Base-by-base conservation (phyloP, 2,888 invertebrate genomes). In the Drosophila paramelanica region DNA sequence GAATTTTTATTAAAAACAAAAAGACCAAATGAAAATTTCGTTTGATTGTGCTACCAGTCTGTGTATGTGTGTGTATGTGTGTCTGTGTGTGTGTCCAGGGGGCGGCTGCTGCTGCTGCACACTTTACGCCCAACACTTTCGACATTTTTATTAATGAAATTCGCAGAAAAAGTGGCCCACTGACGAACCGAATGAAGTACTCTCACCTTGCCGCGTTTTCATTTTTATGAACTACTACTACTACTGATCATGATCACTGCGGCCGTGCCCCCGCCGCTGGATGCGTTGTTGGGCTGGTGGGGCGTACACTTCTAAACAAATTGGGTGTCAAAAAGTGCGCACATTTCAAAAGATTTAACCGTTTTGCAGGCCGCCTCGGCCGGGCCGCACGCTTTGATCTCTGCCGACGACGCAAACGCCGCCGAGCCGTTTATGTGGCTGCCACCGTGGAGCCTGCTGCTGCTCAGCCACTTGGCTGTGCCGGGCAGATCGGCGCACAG, bases 311-410 rank as follows among this genome's bases (percentile, higher is more conserved):
- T 87, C 88, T 89, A 84, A 89, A 87, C 90, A 89, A 89, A 90
- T 89, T 89, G 90, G 88, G 89, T 89, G 88, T 88, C 88, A 89
- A 89, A 89, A 89, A 90, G 87, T 88, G 84, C 84, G 86, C 82
- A 86, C 83, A 84, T 87, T 86, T 89, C 84, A 89, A 89, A 89
- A 89, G 89, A 89, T 77, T 89, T 85, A 81, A 85, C 88, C 88
- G 77, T 82, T 88, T 86, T 81, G 80, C 88, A 77, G 81, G 76
- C 78, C 41, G 72, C 74, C 50, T 31, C 25, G 64, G 68, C 56
- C 42, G 41, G 62, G 51, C 56, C 56, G 65, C 51, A 50, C 50
- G 42, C 82, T 83, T 86, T 86, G 88, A 88, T 88, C 83, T 86
- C 27, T 52, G 77, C 88, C 73, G 77, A 56, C 77, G 59, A 71